phyloP scores from a whole-genome alignment of 2,888 invertebrate genomes.

The Eilema griseolum region DNA sequence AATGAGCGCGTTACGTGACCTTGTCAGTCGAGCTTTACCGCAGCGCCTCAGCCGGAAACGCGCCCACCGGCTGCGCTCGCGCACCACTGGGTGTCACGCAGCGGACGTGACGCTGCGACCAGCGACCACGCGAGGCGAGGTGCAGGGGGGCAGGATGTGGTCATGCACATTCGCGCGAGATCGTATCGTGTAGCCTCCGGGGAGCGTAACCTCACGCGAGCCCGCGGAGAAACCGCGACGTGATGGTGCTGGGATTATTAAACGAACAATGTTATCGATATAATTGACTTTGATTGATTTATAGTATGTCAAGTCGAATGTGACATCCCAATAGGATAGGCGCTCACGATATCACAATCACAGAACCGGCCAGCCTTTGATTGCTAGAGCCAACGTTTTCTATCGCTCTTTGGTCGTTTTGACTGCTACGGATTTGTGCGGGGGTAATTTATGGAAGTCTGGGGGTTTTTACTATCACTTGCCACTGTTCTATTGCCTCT shows the following conservation, averaged over 20 bases:
- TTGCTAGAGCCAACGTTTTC: not conserved
- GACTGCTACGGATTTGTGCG: not conserved
- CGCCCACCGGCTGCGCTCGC: conserved; percentile 58
- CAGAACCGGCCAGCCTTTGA: not conserved
- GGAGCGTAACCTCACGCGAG: conserved; percentile 56
- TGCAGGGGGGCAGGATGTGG: conserved; percentile 72
- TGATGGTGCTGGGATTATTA: conserved; percentile 33
- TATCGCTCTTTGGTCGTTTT: not conserved
- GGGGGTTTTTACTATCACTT: not conserved
- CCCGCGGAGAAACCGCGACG: conserved; percentile 61
- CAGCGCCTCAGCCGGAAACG: conserved; percentile 59
- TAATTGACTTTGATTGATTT: conserved; percentile 9
- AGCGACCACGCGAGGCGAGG: conserved; percentile 2
- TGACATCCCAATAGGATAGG: not conserved
- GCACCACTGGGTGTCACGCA: conserved; percentile 51
- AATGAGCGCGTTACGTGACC: conserved; percentile 44
- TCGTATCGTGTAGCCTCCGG: conserved; percentile 67
- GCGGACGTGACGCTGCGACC: conserved; percentile 33
- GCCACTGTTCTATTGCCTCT: too few relatives aligned
- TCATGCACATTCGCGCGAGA: conserved; percentile 78
- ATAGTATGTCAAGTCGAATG: not conserved
- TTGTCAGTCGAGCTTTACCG: conserved; percentile 51
- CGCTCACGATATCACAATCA: not conserved
- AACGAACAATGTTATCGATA: conserved; percentile 27
- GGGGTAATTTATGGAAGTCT: not conserved